Evolutionary conservation across 92 coral and sea anemone genomes (phyloP).

Genomic region (Zoanthus sansibaricus): DNA sequence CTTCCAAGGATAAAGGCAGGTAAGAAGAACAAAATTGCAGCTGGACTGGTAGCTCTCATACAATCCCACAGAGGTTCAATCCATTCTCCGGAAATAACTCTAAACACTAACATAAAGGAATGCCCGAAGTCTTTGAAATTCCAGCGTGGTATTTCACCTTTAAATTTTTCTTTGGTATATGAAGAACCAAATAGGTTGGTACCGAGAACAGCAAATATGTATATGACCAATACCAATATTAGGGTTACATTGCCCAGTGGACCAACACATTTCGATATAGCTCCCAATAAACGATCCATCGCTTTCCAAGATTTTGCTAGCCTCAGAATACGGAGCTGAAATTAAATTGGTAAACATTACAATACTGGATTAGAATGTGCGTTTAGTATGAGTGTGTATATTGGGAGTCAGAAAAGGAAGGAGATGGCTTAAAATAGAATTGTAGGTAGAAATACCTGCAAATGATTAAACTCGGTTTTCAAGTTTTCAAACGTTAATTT

Average conservation of each 20-base stretch:
- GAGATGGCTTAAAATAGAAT: too few species aligned
- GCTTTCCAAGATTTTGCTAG: constrained; percentile 55
- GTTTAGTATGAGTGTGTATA: too few species aligned
- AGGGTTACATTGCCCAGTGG: constrained; percentile 52
- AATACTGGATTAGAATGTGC: too few species aligned
- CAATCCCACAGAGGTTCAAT: constrained; percentile 67
- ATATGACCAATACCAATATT: constrained; percentile 48
- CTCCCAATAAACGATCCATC: constrained; percentile 30
- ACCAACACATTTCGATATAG: constrained; percentile 43
- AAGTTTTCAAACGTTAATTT: too few species aligned
- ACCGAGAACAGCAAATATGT: constrained; percentile 62
- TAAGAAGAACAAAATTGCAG: constrained; percentile 45
- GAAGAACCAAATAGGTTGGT: constrained; percentile 53
- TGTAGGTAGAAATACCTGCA: too few species aligned
- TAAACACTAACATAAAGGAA: constrained; percentile 60
- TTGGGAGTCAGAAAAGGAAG: too few species aligned
- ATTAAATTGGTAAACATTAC: neutral
- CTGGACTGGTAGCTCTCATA: constrained; percentile 53
- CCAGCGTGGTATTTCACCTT: constrained; percentile 50
- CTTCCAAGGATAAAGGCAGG: constrained; percentile 61
- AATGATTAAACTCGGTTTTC: too few species aligned
- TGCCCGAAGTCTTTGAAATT: constrained; percentile 60
- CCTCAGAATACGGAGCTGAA: constrained; percentile 50
- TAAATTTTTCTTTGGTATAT: constrained; percentile 40
- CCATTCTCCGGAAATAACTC: constrained; percentile 62